These are phyloP conservation scores for Dolichallabes microphthalmus DNA, from an alignment of 2,113 vertebrate species.

Conservation along the genomic window DNA sequence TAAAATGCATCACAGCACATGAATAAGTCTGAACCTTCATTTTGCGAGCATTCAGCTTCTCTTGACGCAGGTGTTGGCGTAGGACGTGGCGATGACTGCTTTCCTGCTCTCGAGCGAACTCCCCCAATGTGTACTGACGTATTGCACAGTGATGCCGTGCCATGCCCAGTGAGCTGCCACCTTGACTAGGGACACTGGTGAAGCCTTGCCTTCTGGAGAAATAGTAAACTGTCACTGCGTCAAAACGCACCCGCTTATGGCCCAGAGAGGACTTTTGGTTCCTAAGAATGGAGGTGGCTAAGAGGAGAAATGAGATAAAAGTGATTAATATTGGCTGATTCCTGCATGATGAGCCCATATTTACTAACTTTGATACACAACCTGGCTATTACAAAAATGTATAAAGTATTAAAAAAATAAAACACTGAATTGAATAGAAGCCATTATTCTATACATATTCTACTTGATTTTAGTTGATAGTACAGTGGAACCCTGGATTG, in stretches of 20 bases:
- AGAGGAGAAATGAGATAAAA: not conserved
- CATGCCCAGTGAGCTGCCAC: slow-evolving; percentile 97
- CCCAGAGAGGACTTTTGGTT: slow-evolving; percentile 79
- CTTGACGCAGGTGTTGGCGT: slow-evolving; percentile 88
- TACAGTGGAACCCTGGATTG: not conserved
- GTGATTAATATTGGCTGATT: not conserved
- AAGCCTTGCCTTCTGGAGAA: slow-evolving; percentile 96
- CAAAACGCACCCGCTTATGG: slow-evolving; percentile 89
- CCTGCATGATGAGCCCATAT: not conserved
- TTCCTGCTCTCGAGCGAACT: slow-evolving; percentile 94
- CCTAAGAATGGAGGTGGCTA: slow-evolving; percentile 94
- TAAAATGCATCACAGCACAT: not conserved
- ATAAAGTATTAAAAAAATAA: not conserved
- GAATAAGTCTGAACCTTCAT: slow-evolving; percentile 79
- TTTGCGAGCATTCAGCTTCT: slow-evolving; percentile 92
- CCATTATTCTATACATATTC: not conserved
- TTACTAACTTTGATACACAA: not conserved
- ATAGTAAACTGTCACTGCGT: slow-evolving; percentile 95
- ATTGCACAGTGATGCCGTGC: slow-evolving; percentile 88
- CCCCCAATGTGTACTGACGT: slow-evolving; percentile 89
- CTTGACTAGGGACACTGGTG: slow-evolving; percentile 97
- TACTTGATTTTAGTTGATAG: not conserved
- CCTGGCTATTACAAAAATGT: not conserved
- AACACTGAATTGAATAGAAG: not conserved
- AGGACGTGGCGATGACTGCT: slow-evolving; percentile 86